phyloP scores from a whole-genome alignment of 1,140 invertebrate genomes.

The Druon quercuslanigerum region DNA sequence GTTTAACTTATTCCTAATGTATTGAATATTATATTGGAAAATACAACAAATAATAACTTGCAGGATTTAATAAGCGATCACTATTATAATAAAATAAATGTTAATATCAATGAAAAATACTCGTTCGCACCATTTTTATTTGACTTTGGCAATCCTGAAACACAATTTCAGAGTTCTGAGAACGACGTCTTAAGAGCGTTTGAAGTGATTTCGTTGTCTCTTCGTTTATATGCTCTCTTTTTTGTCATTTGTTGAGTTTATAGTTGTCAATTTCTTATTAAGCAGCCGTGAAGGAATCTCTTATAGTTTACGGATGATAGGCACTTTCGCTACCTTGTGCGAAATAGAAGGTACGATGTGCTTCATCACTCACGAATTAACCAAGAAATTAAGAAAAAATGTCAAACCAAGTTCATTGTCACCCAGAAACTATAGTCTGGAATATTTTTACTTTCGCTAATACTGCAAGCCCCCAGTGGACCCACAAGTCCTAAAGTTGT shows the following conservation, averaged over 20 bases:
- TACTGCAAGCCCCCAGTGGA: too few species aligned
- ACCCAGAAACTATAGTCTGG: not conserved
- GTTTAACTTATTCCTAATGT: too few species aligned
- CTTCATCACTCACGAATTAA: not conserved
- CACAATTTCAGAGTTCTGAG: not conserved
- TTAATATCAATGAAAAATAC: not conserved
- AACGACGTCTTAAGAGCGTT: constrained; percentile 4
- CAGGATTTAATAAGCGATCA: too few species aligned
- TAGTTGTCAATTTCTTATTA: constrained; percentile 34
- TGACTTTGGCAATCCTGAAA: not conserved
- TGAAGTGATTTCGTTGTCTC: not conserved
- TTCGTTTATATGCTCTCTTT: constrained; percentile 14
- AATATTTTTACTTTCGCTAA: too few species aligned
- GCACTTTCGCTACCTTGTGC: constrained; percentile 36
- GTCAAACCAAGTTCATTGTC: constrained; percentile 6
- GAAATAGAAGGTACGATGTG: not conserved
- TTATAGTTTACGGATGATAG: constrained; percentile 45
- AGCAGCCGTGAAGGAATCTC: constrained; percentile 20
- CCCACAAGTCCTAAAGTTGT: too few species aligned
- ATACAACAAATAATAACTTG: too few species aligned
- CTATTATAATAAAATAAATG: too few species aligned
- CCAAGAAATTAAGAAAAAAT: not conserved
- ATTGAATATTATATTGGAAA: too few species aligned
- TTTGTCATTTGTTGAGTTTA: not conserved
- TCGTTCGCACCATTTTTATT: constrained; percentile 4